phyloP scores from a whole-genome alignment of 2,113 vertebrate species.

The Oncorhynchus keta region DNA sequence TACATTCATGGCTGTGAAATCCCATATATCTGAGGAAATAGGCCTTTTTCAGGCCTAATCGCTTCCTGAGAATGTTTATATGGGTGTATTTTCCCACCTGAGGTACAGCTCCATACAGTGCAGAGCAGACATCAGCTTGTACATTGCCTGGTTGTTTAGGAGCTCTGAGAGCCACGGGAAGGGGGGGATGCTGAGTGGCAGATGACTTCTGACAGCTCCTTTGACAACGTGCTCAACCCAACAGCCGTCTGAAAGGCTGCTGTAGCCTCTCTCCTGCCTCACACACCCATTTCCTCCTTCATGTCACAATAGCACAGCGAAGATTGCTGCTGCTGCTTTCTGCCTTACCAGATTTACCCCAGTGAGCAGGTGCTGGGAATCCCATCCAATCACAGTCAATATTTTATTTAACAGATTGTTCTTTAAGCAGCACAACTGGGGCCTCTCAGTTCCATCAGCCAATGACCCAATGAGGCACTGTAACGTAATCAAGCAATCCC shows the following conservation, averaged over 20 bases:
- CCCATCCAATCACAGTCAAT: constrained; percentile 72
- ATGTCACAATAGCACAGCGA: constrained; percentile 61
- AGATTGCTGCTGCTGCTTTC: constrained; percentile 61
- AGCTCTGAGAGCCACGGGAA: constrained; percentile 7
- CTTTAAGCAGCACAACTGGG: constrained; percentile 65
- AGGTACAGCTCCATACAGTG: constrained; percentile 25
- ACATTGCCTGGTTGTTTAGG: constrained; percentile 26
- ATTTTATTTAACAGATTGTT: constrained; percentile 69
- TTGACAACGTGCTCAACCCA: constrained; percentile 25
- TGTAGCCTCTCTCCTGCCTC: constrained; percentile 19
- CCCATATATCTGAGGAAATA: constrained; percentile 8
- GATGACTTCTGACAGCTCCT: constrained; percentile 3
- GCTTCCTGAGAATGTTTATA: constrained; percentile 16
- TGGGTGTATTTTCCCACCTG: constrained; percentile 36
- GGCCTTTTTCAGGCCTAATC: constrained; percentile 29
- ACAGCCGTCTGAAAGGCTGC: constrained; percentile 6
- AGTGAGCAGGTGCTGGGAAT: constrained; percentile 71
- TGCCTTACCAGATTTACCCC: constrained; percentile 62
- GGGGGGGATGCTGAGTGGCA: constrained; percentile 24
- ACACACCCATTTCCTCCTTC: constrained; percentile 53
- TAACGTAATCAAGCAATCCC: constrained; percentile 73
- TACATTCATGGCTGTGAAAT: constrained; percentile 44
- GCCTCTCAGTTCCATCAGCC: constrained; percentile 73
- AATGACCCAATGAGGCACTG: constrained; percentile 68
- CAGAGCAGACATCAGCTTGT: constrained; percentile 12